A percentile compares a stretch with the other conserved stretches of the same genome.
Conservation (phyloP, 1,140 invertebrate species). For the Drosophila carrolli region DNA sequence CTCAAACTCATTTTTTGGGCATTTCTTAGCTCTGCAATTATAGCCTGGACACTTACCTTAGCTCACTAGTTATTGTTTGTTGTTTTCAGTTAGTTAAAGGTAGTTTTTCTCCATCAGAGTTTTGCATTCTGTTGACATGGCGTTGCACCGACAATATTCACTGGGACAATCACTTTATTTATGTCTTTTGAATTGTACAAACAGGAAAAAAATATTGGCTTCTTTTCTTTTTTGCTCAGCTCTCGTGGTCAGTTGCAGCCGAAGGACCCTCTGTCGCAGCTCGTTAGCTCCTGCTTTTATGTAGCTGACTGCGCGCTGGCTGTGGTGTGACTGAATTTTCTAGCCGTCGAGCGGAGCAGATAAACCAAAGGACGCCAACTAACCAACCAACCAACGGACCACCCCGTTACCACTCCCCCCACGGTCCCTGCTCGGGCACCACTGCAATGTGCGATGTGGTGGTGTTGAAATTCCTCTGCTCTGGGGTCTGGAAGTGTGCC, state of each 20-base stretch:
- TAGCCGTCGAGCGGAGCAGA: slow-evolving; percentile 6
- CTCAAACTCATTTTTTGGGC: neutral
- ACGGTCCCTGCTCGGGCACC: neutral
- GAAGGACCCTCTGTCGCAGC: slow-evolving; percentile 15
- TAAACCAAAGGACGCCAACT: slow-evolving; percentile 33
- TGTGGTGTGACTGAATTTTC: slow-evolving; percentile 62
- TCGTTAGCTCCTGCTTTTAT: slow-evolving; percentile 25
- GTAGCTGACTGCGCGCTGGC: slow-evolving; percentile 60
- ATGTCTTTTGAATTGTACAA: slow-evolving; percentile 10
- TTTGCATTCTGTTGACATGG: slow-evolving; percentile 18
- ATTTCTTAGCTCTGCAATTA: slow-evolving; percentile 1
- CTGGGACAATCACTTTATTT: slow-evolving; percentile 2
- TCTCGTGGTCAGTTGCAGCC: slow-evolving; percentile 36
- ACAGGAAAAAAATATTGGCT: slow-evolving; percentile 16
- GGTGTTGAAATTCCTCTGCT: slow-evolving; percentile 49
- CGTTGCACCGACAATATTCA: slow-evolving; percentile 8
- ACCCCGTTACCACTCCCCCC: neutral
- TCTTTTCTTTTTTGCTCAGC: slow-evolving; percentile 3
- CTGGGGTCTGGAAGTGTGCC: slow-evolving; percentile 22
- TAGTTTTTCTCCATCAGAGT: neutral
- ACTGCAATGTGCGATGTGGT: slow-evolving; percentile 23
- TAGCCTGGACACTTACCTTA: slow-evolving; percentile 14
- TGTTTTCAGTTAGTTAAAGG: slow-evolving; percentile 11
- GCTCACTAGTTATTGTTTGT: slow-evolving; percentile 31
- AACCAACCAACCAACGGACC: neutral